Evolutionary conservation across 1,140 invertebrate species (phyloP), one percentile per base, ranked within the genome.

Genomic region (Drosophila orosa): DNA sequence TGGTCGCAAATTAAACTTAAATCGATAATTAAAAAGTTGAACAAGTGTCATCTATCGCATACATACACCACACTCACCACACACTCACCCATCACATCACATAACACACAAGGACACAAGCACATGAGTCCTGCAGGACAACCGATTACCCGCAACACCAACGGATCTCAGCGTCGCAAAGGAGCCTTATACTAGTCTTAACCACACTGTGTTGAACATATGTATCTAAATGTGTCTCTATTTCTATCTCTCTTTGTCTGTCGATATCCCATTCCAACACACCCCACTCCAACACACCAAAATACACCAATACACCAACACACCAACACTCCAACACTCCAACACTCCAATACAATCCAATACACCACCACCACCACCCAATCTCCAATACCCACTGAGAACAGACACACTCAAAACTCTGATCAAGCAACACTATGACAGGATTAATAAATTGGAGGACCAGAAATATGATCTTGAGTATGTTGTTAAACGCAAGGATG

Each of bases 381-480:
- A 15, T 45, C 44, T 45, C 44, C 44, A 40, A 65, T 55, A 63
- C 47, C 42, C 62, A 68, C 44, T 73, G 42, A 44, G 58, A 66
- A 92, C 94, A 96, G 95, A 95, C 92, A 92, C 93, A 92, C 90
- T 99, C 92, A 95, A 95, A 94, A 95, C 95, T 92, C 95, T 98
- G 93, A 95, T 96, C 94, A 95, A 95, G 94, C 94, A 95, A 84
- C 97, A 99, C 94, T 95, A 99, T 94, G 95, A 95, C 92, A 96
- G 96, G 94, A 97, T 99, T 93, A 92, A 92, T 91, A 92, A 94
- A 84, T 95, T 99, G 94, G 98, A 99, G 94, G 96, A 97, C 92
- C 94, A 96, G 93, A 99, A 99, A 94, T 99, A 97, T 94, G 98
- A 99, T 95, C 95, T 99, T 95, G 98, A 99, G 94, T 97, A 97